These are phyloP conservation scores for Dynastes grantii DNA, from an alignment of 2,888 invertebrate species.

Conservation along the genomic window DNA sequence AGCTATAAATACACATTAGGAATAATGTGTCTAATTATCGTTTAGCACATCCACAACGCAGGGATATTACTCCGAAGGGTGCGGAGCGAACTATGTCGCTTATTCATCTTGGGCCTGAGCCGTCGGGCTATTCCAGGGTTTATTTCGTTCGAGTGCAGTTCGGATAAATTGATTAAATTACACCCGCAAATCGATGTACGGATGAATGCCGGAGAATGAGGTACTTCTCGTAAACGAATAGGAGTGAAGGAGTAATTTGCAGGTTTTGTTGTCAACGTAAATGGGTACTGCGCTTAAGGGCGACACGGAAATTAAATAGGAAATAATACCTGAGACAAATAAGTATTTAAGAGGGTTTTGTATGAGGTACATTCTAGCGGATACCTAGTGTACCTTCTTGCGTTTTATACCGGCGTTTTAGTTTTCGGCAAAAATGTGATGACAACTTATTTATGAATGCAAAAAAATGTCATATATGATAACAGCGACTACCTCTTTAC, in stretches of 20 bases:
- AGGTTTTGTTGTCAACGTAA: background rate
- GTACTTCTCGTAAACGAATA: background rate
- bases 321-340: no score
- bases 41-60: conserved; percentile 30
- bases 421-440: no score
- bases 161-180: conserved; percentile 14
- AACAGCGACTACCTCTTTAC: no score
- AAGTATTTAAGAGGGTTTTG: no score
- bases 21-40: conserved; percentile 48
- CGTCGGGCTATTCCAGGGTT: background rate
- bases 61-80: conserved; percentile 20
- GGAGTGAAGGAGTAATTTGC: background rate
- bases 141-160: conserved; percentile 32
- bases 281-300: no score
- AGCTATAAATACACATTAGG: conserved; percentile 52
- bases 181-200: conserved; percentile 4
- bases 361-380: no score
- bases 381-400: no score
- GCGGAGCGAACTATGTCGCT: conserved; percentile 10
- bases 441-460: no score
- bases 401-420: no score
- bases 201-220: background rate
- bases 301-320: no score
- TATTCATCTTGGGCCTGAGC: conserved; percentile 20
- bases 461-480: no score